Percentiles rank a stretch among this genome's conserved stretches.
Evolutionary conservation across 2,113 vertebrate genomes (phyloP).

Genomic region (Tapirus terrestris): DNA sequence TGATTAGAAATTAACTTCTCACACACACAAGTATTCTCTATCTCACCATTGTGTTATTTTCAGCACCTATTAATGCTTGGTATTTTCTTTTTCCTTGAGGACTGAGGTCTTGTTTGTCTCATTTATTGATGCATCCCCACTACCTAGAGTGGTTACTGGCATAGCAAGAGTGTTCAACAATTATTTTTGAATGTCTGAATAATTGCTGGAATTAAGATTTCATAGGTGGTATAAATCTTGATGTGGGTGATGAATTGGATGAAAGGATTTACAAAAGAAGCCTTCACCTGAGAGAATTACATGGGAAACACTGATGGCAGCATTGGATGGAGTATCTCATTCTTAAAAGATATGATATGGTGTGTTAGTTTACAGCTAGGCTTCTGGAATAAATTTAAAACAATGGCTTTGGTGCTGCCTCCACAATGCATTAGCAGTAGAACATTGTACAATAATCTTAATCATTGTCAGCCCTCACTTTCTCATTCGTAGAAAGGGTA

Average conservation of each 20-base stretch:
- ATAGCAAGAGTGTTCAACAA: background rate
- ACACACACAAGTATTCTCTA: background rate
- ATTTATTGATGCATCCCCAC: background rate
- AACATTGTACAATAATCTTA: background rate
- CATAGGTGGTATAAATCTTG: background rate
- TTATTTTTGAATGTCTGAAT: background rate
- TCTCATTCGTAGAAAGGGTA: background rate
- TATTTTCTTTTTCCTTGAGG: background rate
- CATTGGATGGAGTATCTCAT: background rate
- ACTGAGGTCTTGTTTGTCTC: background rate
- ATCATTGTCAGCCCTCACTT: background rate
- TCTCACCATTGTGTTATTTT: background rate
- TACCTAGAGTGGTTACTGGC: background rate
- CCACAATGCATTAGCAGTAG: background rate
- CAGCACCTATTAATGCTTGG: background rate
- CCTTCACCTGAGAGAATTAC: background rate
- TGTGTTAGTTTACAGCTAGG: background rate
- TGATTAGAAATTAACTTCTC: background rate
- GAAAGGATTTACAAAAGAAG: background rate
- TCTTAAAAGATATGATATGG: background rate
- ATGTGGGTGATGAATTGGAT: background rate
- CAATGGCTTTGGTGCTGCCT: background rate
- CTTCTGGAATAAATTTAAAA: background rate
- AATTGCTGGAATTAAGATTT: background rate
- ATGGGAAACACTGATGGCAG: background rate